These are phyloP conservation scores for Pseudococcus viburni DNA, from an alignment of 2,888 invertebrate species.

Conservation along the genomic window DNA sequence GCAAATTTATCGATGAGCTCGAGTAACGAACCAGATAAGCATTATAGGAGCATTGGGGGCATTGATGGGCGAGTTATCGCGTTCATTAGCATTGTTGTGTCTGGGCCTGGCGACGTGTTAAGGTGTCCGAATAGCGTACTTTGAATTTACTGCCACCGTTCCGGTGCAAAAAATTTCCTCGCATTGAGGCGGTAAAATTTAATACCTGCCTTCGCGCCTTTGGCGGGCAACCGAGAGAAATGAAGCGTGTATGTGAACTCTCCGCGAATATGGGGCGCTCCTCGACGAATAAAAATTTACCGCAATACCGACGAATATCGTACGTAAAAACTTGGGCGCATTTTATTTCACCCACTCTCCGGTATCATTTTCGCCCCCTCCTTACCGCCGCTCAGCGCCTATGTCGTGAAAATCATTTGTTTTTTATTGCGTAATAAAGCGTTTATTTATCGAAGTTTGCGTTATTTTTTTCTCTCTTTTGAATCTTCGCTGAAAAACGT, in stretches of 20 bases:
- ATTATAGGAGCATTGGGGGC: constrained; percentile 31
- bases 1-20: constrained; percentile 1
- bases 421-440: constrained; percentile 40
- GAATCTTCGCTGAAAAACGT: constrained; percentile 15
- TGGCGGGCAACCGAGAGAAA: background rate
- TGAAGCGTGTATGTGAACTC: background rate
- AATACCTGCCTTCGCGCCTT: background rate
- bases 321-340: background rate
- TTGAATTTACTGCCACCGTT: constrained; percentile 7
- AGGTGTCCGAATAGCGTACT: constrained; percentile 27
- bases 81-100: constrained; percentile 47
- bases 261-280: background rate
- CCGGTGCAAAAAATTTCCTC: background rate
- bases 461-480: background rate
- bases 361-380: background rate
- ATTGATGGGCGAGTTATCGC: constrained; percentile 40
- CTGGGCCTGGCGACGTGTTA: constrained; percentile 26
- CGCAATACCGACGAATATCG: background rate
- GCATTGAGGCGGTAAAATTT: background rate
- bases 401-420: constrained; percentile 27
- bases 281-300: constrained; percentile 27
- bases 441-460: constrained; percentile 24
- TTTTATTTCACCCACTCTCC: background rate
- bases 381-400: background rate
- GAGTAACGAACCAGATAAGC: constrained; percentile 37